Conservation (phyloP, 2,113 vertebrate genomes). For the Seriola aureovittata region DNA sequence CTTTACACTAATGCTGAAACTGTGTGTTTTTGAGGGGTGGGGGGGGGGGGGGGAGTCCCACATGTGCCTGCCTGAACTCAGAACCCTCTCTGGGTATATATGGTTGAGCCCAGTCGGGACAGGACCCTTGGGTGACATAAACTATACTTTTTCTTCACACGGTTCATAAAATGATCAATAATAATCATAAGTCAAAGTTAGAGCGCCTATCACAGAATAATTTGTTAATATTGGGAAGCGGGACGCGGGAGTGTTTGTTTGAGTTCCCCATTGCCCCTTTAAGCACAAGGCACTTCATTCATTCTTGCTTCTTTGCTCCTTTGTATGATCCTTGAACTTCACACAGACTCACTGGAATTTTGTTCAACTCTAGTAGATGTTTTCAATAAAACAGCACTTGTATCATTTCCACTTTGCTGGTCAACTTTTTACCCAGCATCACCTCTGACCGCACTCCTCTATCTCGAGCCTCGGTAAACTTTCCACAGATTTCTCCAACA, state of each 20-base stretch:
- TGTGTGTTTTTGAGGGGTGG: conserved; percentile 30
- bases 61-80: conserved; percentile 62
- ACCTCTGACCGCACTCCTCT: conserved; percentile 49
- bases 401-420: conserved; percentile 46
- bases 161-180: conserved; percentile 82
- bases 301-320: conserved; percentile 34
- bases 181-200: conserved; percentile 78
- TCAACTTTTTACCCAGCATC: conserved; percentile 59
- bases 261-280: conserved; percentile 56
- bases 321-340: conserved; percentile 48
- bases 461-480: conserved; percentile 40
- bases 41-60: conserved; percentile 44
- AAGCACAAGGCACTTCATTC: conserved; percentile 63
- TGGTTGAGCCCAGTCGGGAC: conserved; percentile 45
- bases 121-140: conserved; percentile 76
- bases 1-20: conserved; percentile 58
- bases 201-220: conserved; percentile 55
- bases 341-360: conserved; percentile 36
- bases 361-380: conserved; percentile 20
- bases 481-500: conserved; percentile 65
- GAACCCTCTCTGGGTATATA: conserved; percentile 56
- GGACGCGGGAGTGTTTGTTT: conserved; percentile 54
- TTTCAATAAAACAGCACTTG: conserved; percentile 45
- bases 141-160: conserved; percentile 63
- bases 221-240: conserved; percentile 63